These are phyloP conservation scores for Limosa lapponica DNA, from an alignment of 2,797 vertebrate species.

Conservation along the genomic window DNA sequence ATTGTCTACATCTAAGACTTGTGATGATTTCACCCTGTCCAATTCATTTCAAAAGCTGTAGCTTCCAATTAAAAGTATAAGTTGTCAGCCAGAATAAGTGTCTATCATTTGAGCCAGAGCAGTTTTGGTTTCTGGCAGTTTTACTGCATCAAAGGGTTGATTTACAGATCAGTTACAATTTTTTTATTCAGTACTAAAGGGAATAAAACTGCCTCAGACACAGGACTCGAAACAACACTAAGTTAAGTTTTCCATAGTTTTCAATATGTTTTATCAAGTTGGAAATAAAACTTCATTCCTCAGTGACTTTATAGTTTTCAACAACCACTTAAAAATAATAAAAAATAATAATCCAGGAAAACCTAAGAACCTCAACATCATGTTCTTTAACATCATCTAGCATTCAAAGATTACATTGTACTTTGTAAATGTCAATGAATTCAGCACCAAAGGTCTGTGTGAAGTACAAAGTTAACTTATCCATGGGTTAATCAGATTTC, in stretches of 20 bases:
- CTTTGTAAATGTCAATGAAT: neutral
- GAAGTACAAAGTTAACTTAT: neutral
- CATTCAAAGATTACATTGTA: neutral
- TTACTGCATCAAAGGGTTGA: conserved; percentile 47
- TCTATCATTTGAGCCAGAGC: conserved; percentile 72
- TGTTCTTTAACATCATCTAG: neutral
- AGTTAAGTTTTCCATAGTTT: neutral
- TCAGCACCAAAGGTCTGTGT: neutral
- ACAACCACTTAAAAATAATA: neutral
- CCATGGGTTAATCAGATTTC: neutral
- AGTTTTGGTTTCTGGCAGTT: conserved; percentile 68
- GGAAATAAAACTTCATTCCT: conserved; percentile 19
- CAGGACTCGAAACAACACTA: neutral
- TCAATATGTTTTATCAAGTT: neutral
- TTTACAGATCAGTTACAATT: conserved; percentile 31
- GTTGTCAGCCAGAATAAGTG: conserved; percentile 75
- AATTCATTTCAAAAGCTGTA: conserved; percentile 74
- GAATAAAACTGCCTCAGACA: conserved; percentile 16
- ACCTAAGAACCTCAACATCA: neutral
- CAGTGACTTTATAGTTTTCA: neutral
- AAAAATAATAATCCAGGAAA: neutral
- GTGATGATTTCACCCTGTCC: conserved; percentile 75
- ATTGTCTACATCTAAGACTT: conserved; percentile 74
- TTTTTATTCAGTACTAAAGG: neutral
- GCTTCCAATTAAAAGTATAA: conserved; percentile 75